These are phyloP conservation scores for Balanococcus diminutus DNA, from an alignment of 2,888 invertebrate genomes.

Conservation along the genomic window DNA sequence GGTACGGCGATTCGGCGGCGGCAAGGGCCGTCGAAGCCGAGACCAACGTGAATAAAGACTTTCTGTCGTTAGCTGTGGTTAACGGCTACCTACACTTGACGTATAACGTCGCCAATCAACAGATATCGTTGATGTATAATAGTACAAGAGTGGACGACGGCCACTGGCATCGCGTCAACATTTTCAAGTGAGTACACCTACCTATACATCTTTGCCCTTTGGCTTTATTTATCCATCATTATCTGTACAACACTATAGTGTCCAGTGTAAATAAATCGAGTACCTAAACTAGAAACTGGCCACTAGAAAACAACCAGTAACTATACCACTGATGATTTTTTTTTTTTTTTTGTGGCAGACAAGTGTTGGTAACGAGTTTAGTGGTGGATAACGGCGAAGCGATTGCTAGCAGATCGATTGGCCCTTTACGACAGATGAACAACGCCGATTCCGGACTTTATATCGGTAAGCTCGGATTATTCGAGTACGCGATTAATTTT, in stretches of 20 bases:
- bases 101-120: constrained; percentile 87
- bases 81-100: constrained; percentile 76
- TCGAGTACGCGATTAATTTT: too few species aligned
- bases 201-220: too few species aligned
- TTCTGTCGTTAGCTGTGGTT: constrained; percentile 82
- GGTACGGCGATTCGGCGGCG: constrained; percentile 77
- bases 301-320: too few species aligned
- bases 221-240: too few species aligned
- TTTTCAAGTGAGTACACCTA: constrained; percentile 75
- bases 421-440: constrained; percentile 81
- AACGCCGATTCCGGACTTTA: constrained; percentile 88
- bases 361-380: constrained; percentile 82
- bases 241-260: too few species aligned
- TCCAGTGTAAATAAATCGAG: too few species aligned
- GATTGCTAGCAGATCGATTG: constrained; percentile 80
- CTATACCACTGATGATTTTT: too few species aligned
- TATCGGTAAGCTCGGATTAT: constrained; percentile 78
- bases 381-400: constrained; percentile 88
- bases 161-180: constrained; percentile 79
- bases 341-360: too few species aligned
- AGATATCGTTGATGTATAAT: constrained; percentile 83
- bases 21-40: constrained; percentile 66
- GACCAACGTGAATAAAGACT: constrained; percentile 75
- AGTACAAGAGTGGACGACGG: constrained; percentile 87
- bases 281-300: too few species aligned